Evolutionary conservation across 1,140 invertebrate species (phyloP).

Genomic region (Leptopilina boulardi): DNA sequence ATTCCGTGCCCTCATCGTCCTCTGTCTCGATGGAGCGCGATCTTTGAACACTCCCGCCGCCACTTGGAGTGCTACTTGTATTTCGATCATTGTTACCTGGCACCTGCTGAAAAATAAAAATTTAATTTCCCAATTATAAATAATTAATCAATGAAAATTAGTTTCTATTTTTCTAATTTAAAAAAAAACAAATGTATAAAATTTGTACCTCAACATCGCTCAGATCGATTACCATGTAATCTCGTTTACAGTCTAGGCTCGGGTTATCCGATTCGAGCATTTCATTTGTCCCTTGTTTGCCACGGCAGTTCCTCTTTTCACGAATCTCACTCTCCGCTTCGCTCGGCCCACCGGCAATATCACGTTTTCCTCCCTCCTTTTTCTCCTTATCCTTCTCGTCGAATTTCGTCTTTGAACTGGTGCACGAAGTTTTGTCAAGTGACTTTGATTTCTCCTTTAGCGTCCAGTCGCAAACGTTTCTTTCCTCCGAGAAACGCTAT

Average conservation of each 20-base stretch:
- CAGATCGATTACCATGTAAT: slow-evolving; percentile 73
- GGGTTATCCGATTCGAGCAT: slow-evolving; percentile 73
- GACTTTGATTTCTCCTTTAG: slow-evolving; percentile 72
- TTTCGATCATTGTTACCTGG: slow-evolving; percentile 61
- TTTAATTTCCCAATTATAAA: background rate
- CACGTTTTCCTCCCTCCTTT: slow-evolving; percentile 56
- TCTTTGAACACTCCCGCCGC: slow-evolving; percentile 60
- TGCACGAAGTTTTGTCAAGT: slow-evolving; percentile 69
- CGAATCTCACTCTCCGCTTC: slow-evolving; percentile 60
- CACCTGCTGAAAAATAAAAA: slow-evolving; percentile 49
- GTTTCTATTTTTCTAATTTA: background rate
- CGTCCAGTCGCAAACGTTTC: slow-evolving; percentile 68
- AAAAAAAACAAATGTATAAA: too few species aligned
- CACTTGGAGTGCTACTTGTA: slow-evolving; percentile 56
- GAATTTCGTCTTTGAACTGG: slow-evolving; percentile 55
- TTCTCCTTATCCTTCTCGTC: slow-evolving; percentile 72
- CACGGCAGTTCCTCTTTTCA: slow-evolving; percentile 64
- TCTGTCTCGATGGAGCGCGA: slow-evolving; percentile 58
- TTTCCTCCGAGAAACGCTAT: slow-evolving; percentile 68
- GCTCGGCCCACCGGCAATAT: slow-evolving; percentile 42
- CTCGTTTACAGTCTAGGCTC: slow-evolving; percentile 71
- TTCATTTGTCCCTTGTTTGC: slow-evolving; percentile 72
- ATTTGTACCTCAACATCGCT: slow-evolving; percentile 72
- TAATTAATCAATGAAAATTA: slow-evolving; percentile 11
- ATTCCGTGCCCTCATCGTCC: slow-evolving; percentile 72